Percentiles rank a stretch among this genome's conserved stretches.
Conservation (phyloP, 2,888 invertebrate species). For the Caenorhabditis drosophilae region DNA sequence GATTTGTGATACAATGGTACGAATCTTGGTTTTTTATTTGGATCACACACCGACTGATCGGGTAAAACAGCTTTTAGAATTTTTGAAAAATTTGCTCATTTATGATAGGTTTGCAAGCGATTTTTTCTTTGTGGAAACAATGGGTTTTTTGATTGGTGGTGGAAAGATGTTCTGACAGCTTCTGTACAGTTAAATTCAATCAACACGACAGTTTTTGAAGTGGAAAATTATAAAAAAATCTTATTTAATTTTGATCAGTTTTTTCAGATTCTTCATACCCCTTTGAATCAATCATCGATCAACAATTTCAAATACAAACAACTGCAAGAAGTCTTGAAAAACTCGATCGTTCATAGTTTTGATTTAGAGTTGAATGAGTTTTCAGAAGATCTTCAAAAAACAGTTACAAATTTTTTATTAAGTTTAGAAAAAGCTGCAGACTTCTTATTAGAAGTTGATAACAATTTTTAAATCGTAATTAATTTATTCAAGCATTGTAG, state of each 20-base stretch:
- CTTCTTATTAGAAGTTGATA: neutral
- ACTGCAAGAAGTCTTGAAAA: neutral
- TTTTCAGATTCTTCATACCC: conserved; percentile 1
- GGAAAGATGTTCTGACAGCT: neutral
- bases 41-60: conserved; percentile 19
- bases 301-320: neutral
- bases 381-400: neutral
- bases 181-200: neutral
- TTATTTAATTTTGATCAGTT: neutral
- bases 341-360: neutral
- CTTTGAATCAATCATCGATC: neutral
- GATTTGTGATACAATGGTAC: conserved; percentile 9
- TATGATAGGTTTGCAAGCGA: conserved; percentile 6
- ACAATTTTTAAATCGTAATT: no score
- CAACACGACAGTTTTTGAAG: neutral
- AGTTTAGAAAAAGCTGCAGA: neutral
- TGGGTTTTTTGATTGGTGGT: conserved; percentile 17
- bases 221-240: no score
- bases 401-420: neutral
- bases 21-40: conserved; percentile 12
- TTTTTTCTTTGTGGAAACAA: conserved; percentile 12
- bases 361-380: neutral
- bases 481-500: no score
- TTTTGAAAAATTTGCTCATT: neutral
- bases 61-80: neutral